phyloP scores from a whole-genome alignment of 1,140 invertebrate species.

The Pseudomyrmex pallidus region DNA sequence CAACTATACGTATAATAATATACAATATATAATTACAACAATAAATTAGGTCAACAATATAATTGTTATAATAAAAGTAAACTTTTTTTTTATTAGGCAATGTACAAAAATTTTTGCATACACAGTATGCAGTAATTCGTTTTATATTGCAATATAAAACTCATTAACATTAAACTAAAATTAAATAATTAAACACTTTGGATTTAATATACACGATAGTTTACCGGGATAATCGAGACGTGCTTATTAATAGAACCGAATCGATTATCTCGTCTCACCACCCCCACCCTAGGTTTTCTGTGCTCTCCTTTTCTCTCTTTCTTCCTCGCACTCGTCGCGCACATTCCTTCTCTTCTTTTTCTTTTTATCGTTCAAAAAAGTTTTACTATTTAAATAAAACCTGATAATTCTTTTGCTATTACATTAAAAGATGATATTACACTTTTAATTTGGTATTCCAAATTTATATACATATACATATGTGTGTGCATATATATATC shows the following conservation, averaged over 20 bases:
- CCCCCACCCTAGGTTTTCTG: neutral
- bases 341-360: neutral
- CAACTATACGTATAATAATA: neutral
- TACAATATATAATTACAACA: conserved; percentile 11
- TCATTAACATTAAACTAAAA: conserved; percentile 59
- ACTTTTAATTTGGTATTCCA: neutral
- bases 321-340: neutral
- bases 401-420: neutral
- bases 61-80: conserved; percentile 44
- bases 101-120: conserved; percentile 74
- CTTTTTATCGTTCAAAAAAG: neutral
- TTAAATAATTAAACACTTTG: conserved; percentile 67
- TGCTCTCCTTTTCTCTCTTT: conserved; percentile 23
- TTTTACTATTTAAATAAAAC: conserved; percentile 25
- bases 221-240: conserved; percentile 58
- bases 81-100: conserved; percentile 50
- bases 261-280: conserved; percentile 56
- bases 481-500: too few species aligned
- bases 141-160: conserved; percentile 69
- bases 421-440: conserved; percentile 8
- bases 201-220: conserved; percentile 64
- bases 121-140: conserved; percentile 73
- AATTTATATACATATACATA: too few species aligned
- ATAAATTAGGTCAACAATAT: conserved; percentile 4
- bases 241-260: conserved; percentile 69